These are phyloP conservation scores for Cryptus viduatorius DNA, from an alignment of 2,888 invertebrate genomes.

Conservation along the genomic window DNA sequence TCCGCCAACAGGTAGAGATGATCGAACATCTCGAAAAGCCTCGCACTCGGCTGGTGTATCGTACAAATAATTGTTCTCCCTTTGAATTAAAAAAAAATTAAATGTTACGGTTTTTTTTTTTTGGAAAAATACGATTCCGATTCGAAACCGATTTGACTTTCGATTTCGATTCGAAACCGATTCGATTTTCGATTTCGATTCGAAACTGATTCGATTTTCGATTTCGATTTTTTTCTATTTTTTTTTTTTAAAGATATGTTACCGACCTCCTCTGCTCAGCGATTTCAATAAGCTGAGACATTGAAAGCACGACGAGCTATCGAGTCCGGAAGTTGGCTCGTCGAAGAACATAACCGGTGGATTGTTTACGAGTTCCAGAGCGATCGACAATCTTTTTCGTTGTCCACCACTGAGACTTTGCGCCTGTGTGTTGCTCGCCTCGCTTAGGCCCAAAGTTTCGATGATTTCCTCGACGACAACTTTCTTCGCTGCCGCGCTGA, in stretches of 20 bases:
- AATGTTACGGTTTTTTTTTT: neutral
- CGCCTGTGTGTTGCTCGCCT: conserved; percentile 92
- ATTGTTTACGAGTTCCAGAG: conserved; percentile 96
- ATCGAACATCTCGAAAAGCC: conserved; percentile 98
- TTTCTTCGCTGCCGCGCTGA: conserved; percentile 90
- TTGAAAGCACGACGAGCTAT: conserved; percentile 97
- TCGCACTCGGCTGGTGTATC: conserved; percentile 98
- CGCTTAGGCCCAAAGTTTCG: conserved; percentile 92
- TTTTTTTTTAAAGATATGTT: neutral
- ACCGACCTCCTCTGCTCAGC: conserved; percentile 90
- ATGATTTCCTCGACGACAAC: conserved; percentile 94
- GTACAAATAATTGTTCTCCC: conserved; percentile 97
- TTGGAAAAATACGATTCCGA: neutral
- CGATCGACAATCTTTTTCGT: conserved; percentile 95
- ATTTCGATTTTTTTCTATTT: neutral
- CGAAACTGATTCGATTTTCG: too few species aligned
- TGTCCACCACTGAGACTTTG: conserved; percentile 95
- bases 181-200: too few species aligned
- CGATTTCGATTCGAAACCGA: too few species aligned
- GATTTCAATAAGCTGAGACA: conserved; percentile 95
- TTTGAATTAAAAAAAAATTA: conserved; percentile 61
- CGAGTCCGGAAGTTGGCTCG: conserved; percentile 96
- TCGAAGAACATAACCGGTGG: conserved; percentile 99
- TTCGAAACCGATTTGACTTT: too few species aligned
- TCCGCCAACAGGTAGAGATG: conserved; percentile 96